These are phyloP conservation scores for Tokudaia tokunoshimensis DNA, from an alignment of 2,797 vertebrate species.

Conservation along the genomic window DNA sequence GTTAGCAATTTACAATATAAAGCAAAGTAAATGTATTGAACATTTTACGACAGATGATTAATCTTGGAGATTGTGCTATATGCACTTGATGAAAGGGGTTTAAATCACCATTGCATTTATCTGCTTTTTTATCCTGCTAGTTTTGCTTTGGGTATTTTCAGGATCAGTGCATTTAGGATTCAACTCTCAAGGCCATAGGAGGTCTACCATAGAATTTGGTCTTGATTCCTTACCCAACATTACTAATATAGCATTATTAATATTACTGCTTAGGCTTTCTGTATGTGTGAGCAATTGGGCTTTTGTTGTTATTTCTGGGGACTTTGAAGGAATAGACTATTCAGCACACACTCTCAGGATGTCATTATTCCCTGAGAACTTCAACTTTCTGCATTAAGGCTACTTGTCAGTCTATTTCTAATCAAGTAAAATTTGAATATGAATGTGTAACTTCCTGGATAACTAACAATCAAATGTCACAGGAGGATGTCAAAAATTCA, in stretches of 20 bases:
- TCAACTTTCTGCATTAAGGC: neutral
- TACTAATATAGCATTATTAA: neutral
- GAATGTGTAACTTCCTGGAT: neutral
- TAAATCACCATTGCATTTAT: neutral
- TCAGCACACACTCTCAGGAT: neutral
- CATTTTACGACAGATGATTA: neutral
- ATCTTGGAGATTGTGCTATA: neutral
- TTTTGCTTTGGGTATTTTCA: neutral
- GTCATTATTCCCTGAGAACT: neutral
- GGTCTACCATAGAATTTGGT: neutral
- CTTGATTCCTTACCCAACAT: constrained; percentile 51
- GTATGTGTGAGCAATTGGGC: neutral
- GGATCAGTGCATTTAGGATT: constrained; percentile 56
- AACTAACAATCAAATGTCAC: neutral
- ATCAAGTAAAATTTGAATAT: neutral
- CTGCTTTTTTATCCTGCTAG: neutral
- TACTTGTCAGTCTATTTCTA: neutral
- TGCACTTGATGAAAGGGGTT: neutral
- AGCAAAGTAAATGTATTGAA: constrained; percentile 25
- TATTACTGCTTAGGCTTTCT: neutral
- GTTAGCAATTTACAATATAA: constrained; percentile 1
- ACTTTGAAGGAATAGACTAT: neutral
- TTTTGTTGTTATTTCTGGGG: neutral
- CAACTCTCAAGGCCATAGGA: neutral
- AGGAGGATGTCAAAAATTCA: neutral